Evolutionary conservation across 2,113 vertebrate species (phyloP).

Genomic region (Herpetotheres cachinnans): DNA sequence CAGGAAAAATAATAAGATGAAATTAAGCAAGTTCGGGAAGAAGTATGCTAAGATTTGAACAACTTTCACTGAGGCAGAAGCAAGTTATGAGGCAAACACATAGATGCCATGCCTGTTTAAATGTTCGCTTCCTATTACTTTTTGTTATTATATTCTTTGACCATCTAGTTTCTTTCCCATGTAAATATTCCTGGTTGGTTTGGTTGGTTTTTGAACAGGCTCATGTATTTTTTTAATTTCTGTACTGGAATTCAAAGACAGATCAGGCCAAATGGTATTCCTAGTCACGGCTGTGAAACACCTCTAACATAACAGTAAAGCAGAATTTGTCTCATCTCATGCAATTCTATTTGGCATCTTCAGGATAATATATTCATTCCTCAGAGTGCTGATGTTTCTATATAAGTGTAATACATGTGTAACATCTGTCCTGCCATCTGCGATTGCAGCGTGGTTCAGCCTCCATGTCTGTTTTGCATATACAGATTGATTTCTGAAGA

Average conservation of each 20-base stretch:
- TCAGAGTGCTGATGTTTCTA: constrained; percentile 9
- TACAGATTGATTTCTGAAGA: not conserved
- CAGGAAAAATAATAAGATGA: not conserved
- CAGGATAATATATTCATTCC: not conserved
- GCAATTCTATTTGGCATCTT: not conserved
- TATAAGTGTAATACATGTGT: not conserved
- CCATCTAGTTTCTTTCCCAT: not conserved
- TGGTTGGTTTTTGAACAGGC: not conserved
- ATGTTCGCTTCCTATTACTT: not conserved
- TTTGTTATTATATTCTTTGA: not conserved
- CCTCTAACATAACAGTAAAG: not conserved
- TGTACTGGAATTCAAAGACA: not conserved
- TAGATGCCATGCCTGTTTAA: not conserved
- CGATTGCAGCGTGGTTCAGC: not conserved
- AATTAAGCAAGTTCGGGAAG: not conserved
- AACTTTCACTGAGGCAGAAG: not conserved
- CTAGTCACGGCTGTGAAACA: not conserved
- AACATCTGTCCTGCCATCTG: constrained; percentile 54
- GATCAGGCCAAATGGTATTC: not conserved
- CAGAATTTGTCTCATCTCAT: not conserved
- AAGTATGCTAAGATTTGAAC: not conserved
- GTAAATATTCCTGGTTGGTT: not conserved
- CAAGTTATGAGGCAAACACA: not conserved
- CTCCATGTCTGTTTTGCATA: not conserved
- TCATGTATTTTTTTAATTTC: not conserved